Evolutionary conservation across 23 tunicate species (phyloP).

Genomic region (Botrylloides violaceus): DNA sequence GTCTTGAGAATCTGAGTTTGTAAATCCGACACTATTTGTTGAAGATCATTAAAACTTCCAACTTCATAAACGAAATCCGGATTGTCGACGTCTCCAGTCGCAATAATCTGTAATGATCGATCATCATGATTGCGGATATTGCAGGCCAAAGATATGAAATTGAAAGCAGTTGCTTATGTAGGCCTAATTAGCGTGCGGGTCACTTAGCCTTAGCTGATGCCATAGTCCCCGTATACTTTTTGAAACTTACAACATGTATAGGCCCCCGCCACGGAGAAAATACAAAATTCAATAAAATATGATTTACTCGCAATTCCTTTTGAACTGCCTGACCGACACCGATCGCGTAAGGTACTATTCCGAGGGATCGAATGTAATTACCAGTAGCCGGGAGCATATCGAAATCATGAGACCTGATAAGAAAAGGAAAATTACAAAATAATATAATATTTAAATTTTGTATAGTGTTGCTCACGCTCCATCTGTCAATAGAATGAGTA

Average conservation of each 20-base stretch:
- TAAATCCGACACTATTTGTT: slow-evolving; percentile 13
- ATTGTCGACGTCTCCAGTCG: slow-evolving; percentile 14
- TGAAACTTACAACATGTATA: too few species aligned
- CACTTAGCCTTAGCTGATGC: too few species aligned
- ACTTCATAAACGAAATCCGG: slow-evolving; percentile 6
- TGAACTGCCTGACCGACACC: slow-evolving; percentile 19
- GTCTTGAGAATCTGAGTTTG: slow-evolving; percentile 15
- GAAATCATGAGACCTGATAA: slow-evolving; percentile 15
- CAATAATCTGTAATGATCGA: slow-evolving; percentile 12
- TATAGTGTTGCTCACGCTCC: slow-evolving; percentile 41
- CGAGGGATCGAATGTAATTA: slow-evolving; percentile 21
- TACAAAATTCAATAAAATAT: too few species aligned
- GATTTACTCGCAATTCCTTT: slow-evolving; percentile 12
- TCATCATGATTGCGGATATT: not conserved
- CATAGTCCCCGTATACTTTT: too few species aligned
- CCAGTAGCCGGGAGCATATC: slow-evolving; percentile 11
- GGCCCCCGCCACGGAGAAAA: too few species aligned
- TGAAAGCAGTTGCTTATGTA: too few species aligned
- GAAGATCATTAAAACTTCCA: slow-evolving; percentile 6
- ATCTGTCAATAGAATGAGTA: slow-evolving; percentile 69
- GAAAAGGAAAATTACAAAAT: not conserved
- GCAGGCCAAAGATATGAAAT: too few species aligned
- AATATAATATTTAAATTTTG: not conserved
- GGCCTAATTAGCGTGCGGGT: too few species aligned
- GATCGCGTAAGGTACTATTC: slow-evolving; percentile 20